A percentile compares a stretch with the other conserved stretches of the same genome.
Evolutionary conservation across 2,113 vertebrate genomes (phyloP).

Genomic region (Ammospiza nelsoni): DNA sequence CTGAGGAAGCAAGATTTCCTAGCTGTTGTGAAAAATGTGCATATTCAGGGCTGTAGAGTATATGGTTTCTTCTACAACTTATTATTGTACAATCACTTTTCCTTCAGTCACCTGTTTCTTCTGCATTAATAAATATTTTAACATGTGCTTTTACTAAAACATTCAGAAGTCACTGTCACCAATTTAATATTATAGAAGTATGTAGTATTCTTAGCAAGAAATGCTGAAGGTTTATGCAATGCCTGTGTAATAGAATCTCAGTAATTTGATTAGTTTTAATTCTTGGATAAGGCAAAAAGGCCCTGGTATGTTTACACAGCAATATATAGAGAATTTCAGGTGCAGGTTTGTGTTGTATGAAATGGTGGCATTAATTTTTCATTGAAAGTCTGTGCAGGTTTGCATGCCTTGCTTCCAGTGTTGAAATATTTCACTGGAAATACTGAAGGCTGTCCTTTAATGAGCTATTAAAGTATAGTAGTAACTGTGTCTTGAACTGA

Average conservation of each 20-base stretch:
- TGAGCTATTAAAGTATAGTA: not conserved
- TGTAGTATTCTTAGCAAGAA: not conserved
- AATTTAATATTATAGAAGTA: not conserved
- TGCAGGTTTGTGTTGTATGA: not conserved
- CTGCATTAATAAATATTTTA: slow-evolving; percentile 3
- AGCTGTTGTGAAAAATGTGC: not conserved
- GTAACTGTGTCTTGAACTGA: not conserved
- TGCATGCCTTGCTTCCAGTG: not conserved
- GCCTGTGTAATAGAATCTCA: not conserved
- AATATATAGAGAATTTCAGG: not conserved
- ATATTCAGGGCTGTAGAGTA: not conserved
- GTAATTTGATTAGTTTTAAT: not conserved
- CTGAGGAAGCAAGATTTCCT: not conserved
- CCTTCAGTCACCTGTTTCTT: not conserved
- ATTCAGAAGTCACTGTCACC: not conserved
- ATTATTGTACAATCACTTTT: not conserved
- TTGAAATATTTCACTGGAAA: not conserved
- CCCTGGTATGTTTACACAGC: not conserved
- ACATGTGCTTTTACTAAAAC: not conserved
- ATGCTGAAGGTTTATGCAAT: not conserved
- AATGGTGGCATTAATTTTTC: slow-evolving; percentile 9
- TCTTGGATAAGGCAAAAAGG: not conserved
- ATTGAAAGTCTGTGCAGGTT: not conserved
- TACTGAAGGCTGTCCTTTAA: not conserved
- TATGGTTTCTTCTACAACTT: not conserved